Evolutionary conservation across 23 tunicate genomes (phyloP).

Genomic region (Halocynthia aurantium): DNA sequence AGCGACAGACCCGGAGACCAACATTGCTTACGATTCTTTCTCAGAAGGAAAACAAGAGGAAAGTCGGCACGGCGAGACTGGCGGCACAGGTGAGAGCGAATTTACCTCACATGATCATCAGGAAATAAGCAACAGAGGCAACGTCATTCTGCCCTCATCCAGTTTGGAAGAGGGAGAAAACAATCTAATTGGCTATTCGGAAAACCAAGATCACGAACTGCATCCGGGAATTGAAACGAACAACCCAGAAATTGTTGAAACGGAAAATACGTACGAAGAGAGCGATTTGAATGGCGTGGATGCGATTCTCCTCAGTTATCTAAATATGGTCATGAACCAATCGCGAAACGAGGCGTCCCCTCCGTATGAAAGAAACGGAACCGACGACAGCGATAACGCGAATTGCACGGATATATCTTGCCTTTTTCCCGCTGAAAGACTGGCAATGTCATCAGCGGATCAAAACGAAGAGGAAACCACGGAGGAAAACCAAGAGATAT

Average conservation of each 20-base stretch:
- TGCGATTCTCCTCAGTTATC: slow-evolving; percentile 3
- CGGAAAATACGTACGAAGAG: background rate
- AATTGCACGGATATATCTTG: background rate
- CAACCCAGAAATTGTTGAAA: slow-evolving; percentile 2
- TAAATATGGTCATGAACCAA: background rate
- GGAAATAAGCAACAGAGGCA: too few species aligned
- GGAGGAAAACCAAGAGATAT: background rate
- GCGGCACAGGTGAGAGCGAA: too few species aligned
- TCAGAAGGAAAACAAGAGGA: too few species aligned
- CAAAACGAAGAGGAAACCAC: background rate
- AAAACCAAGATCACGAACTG: background rate
- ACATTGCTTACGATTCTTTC: too few species aligned
- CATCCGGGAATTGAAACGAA: background rate
- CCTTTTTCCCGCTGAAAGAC: background rate
- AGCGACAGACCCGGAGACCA: too few species aligned
- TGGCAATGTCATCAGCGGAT: background rate
- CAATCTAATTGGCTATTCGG: background rate
- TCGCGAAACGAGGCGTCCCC: background rate
- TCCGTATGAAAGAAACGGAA: too few species aligned
- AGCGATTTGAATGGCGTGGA: background rate
- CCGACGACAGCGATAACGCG: background rate
- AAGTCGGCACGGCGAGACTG: too few species aligned
- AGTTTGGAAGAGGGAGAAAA: too few species aligned
- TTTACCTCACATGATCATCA: too few species aligned
- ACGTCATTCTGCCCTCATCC: too few species aligned